Evolutionary conservation across 2,113 vertebrate genomes (phyloP), one percentile per base, ranked within the genome.

Genomic region (Globicephala melas): DNA sequence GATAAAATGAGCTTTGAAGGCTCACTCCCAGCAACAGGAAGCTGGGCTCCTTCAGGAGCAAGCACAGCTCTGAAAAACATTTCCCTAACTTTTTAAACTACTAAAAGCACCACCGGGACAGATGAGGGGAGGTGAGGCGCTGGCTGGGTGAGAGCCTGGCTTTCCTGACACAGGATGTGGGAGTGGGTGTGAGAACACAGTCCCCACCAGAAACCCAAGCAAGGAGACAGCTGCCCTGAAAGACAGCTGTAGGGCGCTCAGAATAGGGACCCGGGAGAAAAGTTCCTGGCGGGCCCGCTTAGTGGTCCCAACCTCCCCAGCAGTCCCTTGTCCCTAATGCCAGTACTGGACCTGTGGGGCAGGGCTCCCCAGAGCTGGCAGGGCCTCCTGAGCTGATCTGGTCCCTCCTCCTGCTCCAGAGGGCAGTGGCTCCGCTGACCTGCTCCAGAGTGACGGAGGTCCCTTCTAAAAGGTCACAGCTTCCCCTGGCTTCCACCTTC

Each of bases 81-180:
- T 93, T 79, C 81, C 41, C 67, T 38, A 33, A 65, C 44, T 96
- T 94, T 87, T 62, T 65, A 86, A 73, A 93, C 68, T 63, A 73
- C 15, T 92, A 70, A 90, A 89, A 89, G 97, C 67, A 63, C 74
- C 62, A 1, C 50, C 6, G 3, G 70, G 38, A 26, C 96, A 68
- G 70, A 2, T 0, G 31, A 58, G 71, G 12, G 73, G 65, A 60
- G 31, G 74, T 23, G 62, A 85, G 38, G 92, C 80, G 1, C 38
- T 23, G 60, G 70, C n/a, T 8, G 74, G 70, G 79, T 20, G 62
- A 62, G 53, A 53, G 63, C 63, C 53, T 71, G 91, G 93, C 88
- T 81, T 94, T 96, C 96, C 62, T 67, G 91, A 77, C 7, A n/a
- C 79, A 77, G 85, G 89, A 95, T 92, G 47, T 31, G 6, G 65